Conservation (phyloP, 2,888 invertebrate genomes). For the Eueremaeus valkanovi region DNA sequence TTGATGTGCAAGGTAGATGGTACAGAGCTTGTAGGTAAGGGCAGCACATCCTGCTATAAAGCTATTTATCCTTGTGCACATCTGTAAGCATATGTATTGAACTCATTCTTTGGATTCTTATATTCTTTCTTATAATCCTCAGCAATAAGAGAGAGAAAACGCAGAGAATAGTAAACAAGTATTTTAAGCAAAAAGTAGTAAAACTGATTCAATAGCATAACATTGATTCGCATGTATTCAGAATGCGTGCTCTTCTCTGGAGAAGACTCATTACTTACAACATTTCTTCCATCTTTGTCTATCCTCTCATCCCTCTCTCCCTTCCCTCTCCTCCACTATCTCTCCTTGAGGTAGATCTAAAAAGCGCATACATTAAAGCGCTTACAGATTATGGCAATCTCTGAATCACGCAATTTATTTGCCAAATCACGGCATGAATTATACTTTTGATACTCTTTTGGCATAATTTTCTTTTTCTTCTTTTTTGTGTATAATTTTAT, state of each 20-base stretch:
- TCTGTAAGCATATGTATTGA: background rate
- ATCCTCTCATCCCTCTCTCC: too few relatives aligned
- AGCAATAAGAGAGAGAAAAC: background rate
- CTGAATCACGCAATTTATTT: slow-evolving; percentile 11
- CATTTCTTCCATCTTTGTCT: too few relatives aligned
- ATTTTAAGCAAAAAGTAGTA: background rate
- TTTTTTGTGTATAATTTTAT: slow-evolving; percentile 21
- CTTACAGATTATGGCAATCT: background rate
- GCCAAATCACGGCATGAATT: slow-evolving; percentile 25
- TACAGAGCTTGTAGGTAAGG: too few relatives aligned
- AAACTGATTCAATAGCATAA: slow-evolving; percentile 7
- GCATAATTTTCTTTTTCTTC: background rate
- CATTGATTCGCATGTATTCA: background rate
- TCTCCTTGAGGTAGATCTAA: background rate
- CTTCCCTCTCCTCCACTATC: background rate
- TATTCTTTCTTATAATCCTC: too few relatives aligned
- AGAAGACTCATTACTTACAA: background rate
- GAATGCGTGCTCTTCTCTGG: slow-evolving; percentile 5
- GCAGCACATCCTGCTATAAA: too few relatives aligned
- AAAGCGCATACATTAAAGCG: background rate
- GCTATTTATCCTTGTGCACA: background rate
- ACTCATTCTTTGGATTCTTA: background rate
- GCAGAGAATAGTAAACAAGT: background rate
- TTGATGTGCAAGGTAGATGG: too few relatives aligned
- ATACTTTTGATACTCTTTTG: background rate